Evolutionary conservation across 2,888 invertebrate species (phyloP).

Genomic region (Mayetiola destructor): DNA sequence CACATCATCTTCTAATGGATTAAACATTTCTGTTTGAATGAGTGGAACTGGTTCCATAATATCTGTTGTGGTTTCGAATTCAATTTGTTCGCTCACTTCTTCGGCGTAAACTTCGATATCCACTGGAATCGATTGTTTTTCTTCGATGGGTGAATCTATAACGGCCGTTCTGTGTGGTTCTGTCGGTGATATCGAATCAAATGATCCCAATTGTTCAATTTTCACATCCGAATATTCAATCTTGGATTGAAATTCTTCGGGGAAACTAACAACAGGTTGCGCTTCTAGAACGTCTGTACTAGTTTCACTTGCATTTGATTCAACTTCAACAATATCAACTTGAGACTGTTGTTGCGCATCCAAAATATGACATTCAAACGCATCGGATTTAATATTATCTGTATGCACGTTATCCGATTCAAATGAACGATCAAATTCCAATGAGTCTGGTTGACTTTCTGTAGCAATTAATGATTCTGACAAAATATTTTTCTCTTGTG

Average conservation of each 20-base stretch:
- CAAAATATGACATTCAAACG: neutral
- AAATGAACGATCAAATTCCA: neutral
- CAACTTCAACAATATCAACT: neutral
- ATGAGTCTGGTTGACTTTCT: neutral
- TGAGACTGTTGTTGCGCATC: neutral
- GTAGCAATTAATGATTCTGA: neutral
- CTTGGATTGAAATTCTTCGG: neutral
- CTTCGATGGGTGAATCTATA: conserved; percentile 3
- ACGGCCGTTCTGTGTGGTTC: conserved; percentile 1
- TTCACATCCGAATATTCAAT: neutral
- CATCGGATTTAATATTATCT: neutral
- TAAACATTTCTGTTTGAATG: conserved; percentile 9
- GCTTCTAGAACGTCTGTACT: neutral
- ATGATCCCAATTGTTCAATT: neutral
- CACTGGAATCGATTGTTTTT: conserved; percentile 19
- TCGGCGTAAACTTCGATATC: conserved; percentile 18
- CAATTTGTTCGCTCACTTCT: conserved; percentile 17
- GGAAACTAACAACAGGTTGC: neutral
- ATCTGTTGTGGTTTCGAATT: conserved; percentile 17
- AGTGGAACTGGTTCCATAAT: conserved; percentile 13
- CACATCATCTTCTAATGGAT: conserved; percentile 38
- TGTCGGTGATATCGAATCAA: neutral
- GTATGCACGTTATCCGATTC: no score
- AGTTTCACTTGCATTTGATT: neutral
- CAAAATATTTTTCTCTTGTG: conserved; percentile 26